Base-by-base conservation (phyloP, 2,888 invertebrate genomes). In the Aphodius granarius region DNA sequence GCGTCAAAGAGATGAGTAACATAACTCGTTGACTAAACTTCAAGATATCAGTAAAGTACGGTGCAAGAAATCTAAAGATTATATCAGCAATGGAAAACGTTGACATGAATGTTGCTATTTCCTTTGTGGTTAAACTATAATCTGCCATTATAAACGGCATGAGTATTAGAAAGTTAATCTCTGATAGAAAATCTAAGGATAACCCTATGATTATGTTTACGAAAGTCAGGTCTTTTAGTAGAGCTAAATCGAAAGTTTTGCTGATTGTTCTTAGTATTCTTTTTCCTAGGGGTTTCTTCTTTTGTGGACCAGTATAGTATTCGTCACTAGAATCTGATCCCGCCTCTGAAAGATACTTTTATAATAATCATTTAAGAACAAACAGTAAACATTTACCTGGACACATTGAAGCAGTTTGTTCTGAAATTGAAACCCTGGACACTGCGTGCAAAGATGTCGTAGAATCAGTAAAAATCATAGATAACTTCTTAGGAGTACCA, bases 101-200 rank as follows among this genome's bases (percentile, higher is more conserved):
- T 66, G 91, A 89, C 91, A 92, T 91, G 16, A 91, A 81, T 22
- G 85, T 86, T 0, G 92, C 91, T 73, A 91, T 91, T 77, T 90
- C 85, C 4, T 86, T 81, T 0, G 89, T 91, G 66, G 88, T 85
- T 79, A 91, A 90, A 20, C 88, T 83, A 87, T 90, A 89, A 78
- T 92, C 92, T 64, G 87, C 88, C 2, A 92, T 84, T 75, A 92
- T 92, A 63, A 92, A 90, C 5, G 92, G 92, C 6, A 91, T 87
- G 66, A 92, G 82, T 6, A 91, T 82, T 0, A 91, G 89, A 81
- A 92, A 92, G 81, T 91, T 92, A 0, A 91, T 89, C 83, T 92
- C 92, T 0, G 91, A 91, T 80, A 91, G 91, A 15, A 91, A 88
- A 2, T 92, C 92, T 62, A 92, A 84, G 0, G 92, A 90, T 82